Evolutionary conservation across 2,113 vertebrate species (phyloP).

Genomic region (Ailurus styani): DNA sequence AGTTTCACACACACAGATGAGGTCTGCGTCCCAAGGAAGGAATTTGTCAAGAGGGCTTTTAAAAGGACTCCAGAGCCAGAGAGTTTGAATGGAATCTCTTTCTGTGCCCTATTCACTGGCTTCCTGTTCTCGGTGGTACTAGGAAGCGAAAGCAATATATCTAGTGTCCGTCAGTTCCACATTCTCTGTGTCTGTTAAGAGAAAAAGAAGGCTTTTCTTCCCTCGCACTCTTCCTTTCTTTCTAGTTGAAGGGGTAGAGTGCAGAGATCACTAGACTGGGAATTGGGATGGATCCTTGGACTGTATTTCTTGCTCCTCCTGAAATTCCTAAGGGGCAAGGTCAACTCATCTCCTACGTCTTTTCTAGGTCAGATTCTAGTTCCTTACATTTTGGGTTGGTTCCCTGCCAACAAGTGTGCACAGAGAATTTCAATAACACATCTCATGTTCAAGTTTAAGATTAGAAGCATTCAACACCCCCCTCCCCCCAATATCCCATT

Average conservation of each 20-base stretch:
- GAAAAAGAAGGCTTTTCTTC: background rate
- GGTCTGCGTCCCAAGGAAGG: background rate
- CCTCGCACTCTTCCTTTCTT: background rate
- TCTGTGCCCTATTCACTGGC: background rate
- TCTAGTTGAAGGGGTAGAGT: background rate
- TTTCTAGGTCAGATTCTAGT: background rate
- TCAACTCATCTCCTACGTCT: background rate
- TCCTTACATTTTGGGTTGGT: slow-evolving; percentile 29
- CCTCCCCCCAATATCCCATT: slow-evolving; percentile 58
- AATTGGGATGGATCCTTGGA: background rate
- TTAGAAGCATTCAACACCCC: slow-evolving; percentile 39
- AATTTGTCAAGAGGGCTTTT: background rate
- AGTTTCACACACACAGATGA: slow-evolving; percentile 23
- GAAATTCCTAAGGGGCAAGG: background rate
- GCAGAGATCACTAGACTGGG: background rate
- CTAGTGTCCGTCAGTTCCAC: background rate
- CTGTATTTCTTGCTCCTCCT: background rate
- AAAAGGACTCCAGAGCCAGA: background rate
- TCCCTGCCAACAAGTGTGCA: background rate
- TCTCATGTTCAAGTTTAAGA: slow-evolving; percentile 61
- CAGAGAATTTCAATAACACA: slow-evolving; percentile 65
- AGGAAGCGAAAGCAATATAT: background rate
- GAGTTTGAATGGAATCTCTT: slow-evolving; percentile 42
- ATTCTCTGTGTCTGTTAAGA: slow-evolving; percentile 21
- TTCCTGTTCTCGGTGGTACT: background rate